Percentiles rank a stretch among this genome's conserved stretches.
phyloP scores from a whole-genome alignment of 2,888 invertebrate species.

The Leucophenga maculata region DNA sequence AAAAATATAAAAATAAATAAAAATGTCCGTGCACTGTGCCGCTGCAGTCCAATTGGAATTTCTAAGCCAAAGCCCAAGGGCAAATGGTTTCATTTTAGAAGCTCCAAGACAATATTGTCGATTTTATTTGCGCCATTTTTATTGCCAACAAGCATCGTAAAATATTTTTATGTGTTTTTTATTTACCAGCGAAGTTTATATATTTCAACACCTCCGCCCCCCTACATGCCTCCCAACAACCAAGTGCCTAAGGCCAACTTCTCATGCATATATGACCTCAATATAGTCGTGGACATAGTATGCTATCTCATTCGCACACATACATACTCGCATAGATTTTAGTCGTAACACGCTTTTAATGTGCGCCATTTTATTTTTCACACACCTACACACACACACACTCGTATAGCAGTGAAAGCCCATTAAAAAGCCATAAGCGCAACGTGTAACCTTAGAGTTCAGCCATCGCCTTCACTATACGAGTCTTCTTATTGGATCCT shows the following conservation, averaged over 20 bases:
- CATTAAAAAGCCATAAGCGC: conserved; percentile 66
- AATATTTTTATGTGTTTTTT: conserved; percentile 64
- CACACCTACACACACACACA: conserved; percentile 34
- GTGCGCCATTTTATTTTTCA: conserved; percentile 63
- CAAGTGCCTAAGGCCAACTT: conserved; percentile 25
- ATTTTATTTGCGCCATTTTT: conserved; percentile 60
- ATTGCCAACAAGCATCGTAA: conserved; percentile 57
- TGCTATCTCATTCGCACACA: not conserved
- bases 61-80: not conserved
- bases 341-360: conserved; percentile 58
- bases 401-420: conserved; percentile 35
- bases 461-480: conserved; percentile 39
- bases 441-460: conserved; percentile 46
- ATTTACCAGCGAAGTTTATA: conserved; percentile 47
- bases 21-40: not conserved
- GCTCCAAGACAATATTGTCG: conserved; percentile 61
- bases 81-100: not conserved
- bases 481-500: not conserved
- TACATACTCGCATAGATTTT: conserved; percentile 14
- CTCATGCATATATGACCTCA: conserved; percentile 59
- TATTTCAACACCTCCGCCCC: not conserved
- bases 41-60: too few species aligned
- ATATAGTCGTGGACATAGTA: conserved; percentile 36
- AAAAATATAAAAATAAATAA: not conserved
- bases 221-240: too few species aligned